Evolutionary conservation across 1,140 invertebrate genomes (phyloP).

Genomic region (Aphidius ervi): DNA sequence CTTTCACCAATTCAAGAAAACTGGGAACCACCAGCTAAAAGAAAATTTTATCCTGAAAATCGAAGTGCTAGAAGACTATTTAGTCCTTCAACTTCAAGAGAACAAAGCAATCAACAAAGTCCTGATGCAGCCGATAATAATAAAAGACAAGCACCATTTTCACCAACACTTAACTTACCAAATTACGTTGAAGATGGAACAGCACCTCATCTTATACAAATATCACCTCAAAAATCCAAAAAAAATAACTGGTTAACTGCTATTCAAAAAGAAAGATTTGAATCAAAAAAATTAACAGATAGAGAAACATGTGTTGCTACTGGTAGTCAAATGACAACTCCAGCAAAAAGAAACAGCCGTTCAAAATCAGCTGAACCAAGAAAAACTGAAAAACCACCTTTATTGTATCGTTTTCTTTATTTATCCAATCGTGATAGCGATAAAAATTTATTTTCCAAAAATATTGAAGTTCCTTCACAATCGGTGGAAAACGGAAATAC

Average conservation of each 20-base stretch:
- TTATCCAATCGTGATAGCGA: too few relatives aligned
- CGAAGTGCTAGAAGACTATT: slow-evolving; percentile 45
- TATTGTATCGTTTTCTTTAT: too few relatives aligned
- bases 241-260: slow-evolving; percentile 70
- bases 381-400: slow-evolving; percentile 28
- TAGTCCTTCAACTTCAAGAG: slow-evolving; percentile 32
- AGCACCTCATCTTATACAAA: slow-evolving; percentile 67
- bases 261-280: slow-evolving; percentile 58
- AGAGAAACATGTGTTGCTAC: slow-evolving; percentile 30
- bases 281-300: slow-evolving; percentile 26
- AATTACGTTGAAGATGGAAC: slow-evolving; percentile 72
- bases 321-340: slow-evolving; percentile 28
- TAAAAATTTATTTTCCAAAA: too few relatives aligned
- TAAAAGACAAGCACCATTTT: slow-evolving; percentile 42
- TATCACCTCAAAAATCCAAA: slow-evolving; percentile 65
- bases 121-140: slow-evolving; percentile 23
- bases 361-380: slow-evolving; percentile 41
- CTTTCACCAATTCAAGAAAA: slow-evolving; percentile 49
- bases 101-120: slow-evolving; percentile 33
- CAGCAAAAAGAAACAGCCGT: slow-evolving; percentile 32
- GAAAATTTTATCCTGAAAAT: slow-evolving; percentile 42
- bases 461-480: too few relatives aligned
- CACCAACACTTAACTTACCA: slow-evolving; percentile 70
- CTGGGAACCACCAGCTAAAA: slow-evolving; percentile 36
- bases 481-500: too few relatives aligned